phyloP scores from a whole-genome alignment of 2,888 invertebrate species.

The Hypena proboscidalis region DNA sequence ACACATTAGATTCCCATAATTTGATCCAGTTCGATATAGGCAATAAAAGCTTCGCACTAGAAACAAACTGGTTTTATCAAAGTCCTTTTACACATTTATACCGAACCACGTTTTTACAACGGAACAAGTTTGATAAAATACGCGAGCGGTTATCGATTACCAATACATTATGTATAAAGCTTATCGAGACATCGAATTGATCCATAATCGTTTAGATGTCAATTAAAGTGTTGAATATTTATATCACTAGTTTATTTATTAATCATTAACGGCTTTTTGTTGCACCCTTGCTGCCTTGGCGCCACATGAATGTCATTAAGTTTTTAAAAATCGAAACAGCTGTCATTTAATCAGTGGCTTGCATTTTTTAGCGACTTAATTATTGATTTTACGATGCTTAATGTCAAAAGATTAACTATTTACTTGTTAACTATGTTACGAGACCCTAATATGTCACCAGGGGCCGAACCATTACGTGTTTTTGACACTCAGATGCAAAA shows the following conservation, averaged over 20 bases:
- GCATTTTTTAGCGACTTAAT: no score
- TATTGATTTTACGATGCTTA: no score
- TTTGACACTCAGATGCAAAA: no score
- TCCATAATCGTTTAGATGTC: constrained; percentile 16
- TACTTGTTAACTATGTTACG: no score
- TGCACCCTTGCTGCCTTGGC: not conserved
- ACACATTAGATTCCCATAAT: constrained; percentile 23
- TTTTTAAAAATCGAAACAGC: constrained; percentile 7
- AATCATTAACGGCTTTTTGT: not conserved
- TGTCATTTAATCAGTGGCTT: not conserved
- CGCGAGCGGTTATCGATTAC: constrained; percentile 23
- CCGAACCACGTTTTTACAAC: constrained; percentile 24
- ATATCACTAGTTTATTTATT: not conserved
- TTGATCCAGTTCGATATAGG: constrained; percentile 20
- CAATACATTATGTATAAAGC: constrained; percentile 20
- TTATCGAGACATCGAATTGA: constrained; percentile 27
- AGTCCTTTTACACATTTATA: no score
- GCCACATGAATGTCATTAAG: not conserved
- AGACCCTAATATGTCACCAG: no score
- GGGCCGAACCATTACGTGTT: no score
- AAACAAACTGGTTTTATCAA: constrained; percentile 22
- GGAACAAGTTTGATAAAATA: constrained; percentile 20
- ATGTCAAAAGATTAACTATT: no score
- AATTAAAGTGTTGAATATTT: constrained; percentile 14
- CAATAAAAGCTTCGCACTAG: constrained; percentile 9